Percentiles rank a stretch among this genome's conserved stretches.
phyloP scores from a whole-genome alignment of 2,797 vertebrate species.

The Rhinophrynus dorsalis region DNA sequence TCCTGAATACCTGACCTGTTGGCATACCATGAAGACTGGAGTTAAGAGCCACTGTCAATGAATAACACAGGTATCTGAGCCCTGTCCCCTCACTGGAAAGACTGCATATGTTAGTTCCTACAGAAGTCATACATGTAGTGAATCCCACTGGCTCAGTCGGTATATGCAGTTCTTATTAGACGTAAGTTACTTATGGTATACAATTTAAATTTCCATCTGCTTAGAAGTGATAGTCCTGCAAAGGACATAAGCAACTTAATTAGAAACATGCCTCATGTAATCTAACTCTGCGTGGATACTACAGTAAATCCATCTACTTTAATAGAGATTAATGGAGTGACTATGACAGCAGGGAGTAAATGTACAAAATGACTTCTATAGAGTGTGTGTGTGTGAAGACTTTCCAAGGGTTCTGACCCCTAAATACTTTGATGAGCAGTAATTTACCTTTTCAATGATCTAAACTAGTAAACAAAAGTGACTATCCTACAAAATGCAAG shows the following conservation, averaged over 20 bases:
- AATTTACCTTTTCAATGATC: conserved; percentile 2
- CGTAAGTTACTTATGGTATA: neutral
- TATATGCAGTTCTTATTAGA: neutral
- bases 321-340: conserved; percentile 31
- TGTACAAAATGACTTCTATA: no score
- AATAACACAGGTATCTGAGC: no score
- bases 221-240: neutral
- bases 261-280: conserved; percentile 15
- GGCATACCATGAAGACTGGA: no score
- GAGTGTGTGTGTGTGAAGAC: conserved; percentile 3
- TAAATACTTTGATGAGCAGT: conserved; percentile 3
- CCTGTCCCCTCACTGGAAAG: no score
- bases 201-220: neutral
- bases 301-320: conserved; percentile 20
- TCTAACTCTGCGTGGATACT: neutral
- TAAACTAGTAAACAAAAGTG: neutral
- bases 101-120: no score
- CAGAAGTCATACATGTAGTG: no score
- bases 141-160: no score
- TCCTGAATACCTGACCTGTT: no score
- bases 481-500: neutral
- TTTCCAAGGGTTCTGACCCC: conserved; percentile 22
- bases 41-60: no score
- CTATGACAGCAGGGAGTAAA: conserved; percentile 22
- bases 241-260: conserved; percentile 9